A percentile compares a stretch with the other conserved stretches of the same genome.
These are phyloP conservation scores for Leptopilina clavipes DNA, from an alignment of 1,140 invertebrate species.

Conservation along the genomic window DNA sequence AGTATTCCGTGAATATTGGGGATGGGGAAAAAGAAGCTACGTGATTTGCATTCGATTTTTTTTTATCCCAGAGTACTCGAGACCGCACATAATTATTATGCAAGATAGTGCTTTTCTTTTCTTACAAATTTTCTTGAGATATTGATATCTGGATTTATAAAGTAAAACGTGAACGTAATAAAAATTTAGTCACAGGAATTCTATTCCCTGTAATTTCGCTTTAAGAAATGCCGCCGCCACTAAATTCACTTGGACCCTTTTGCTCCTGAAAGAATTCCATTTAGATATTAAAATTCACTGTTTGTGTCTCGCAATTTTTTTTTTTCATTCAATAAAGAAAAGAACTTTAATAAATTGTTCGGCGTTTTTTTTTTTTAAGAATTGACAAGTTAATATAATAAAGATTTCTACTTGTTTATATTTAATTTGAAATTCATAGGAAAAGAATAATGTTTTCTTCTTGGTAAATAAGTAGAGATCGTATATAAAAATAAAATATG, in stretches of 20 bases:
- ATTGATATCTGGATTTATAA: slow-evolving; percentile 28
- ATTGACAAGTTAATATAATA: no score
- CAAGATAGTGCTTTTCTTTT: slow-evolving; percentile 1
- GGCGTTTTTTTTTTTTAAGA: no score
- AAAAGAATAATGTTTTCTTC: no score
- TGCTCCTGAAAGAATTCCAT: neutral
- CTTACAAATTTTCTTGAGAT: slow-evolving; percentile 5
- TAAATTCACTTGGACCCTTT: neutral
- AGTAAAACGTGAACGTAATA: slow-evolving; percentile 22
- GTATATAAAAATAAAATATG: no score
- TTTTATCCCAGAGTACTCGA: neutral
- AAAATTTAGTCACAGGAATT: neutral
- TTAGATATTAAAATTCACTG: neutral
- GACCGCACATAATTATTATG: slow-evolving; percentile 25
- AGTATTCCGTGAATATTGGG: neutral
- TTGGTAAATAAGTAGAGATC: no score
- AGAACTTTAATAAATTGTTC: no score
- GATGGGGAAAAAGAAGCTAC: neutral
- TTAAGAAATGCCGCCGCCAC: neutral
- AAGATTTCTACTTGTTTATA: no score
- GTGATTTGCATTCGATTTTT: slow-evolving; percentile 21
- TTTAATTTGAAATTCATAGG: no score
- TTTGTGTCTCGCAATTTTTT: neutral
- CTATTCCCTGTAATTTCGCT: neutral
- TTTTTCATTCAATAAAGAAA: neutral